Conservation (phyloP, 2,113 vertebrate species). For the Nannobrachium achirus region DNA sequence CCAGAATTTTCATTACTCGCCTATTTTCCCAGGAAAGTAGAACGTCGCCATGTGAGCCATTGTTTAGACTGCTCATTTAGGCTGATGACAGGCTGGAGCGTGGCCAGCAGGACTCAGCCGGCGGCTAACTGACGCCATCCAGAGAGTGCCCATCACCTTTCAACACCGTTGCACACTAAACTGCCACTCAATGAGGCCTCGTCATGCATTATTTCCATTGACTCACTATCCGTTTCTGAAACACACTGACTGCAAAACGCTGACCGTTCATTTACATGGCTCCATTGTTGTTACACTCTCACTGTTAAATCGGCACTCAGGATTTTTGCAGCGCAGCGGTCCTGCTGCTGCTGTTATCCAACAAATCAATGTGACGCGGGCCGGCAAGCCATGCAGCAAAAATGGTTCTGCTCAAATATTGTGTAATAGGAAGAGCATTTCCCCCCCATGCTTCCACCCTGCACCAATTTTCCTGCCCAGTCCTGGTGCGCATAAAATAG, state of each 20-base stretch:
- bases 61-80: neutral
- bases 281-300: too few species aligned
- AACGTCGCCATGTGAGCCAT: slow-evolving; percentile 18
- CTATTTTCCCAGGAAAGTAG: slow-evolving; percentile 31
- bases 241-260: too few species aligned
- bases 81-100: neutral
- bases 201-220: slow-evolving; percentile 22
- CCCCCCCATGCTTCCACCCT: slow-evolving; percentile 22
- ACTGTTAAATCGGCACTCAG: too few species aligned
- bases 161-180: slow-evolving; percentile 7
- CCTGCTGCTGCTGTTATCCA: neutral
- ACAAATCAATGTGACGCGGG: slow-evolving; percentile 37
- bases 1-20: slow-evolving; percentile 36
- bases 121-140: neutral
- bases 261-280: too few species aligned
- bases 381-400: slow-evolving; percentile 10
- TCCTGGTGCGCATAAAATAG: slow-evolving; percentile 47
- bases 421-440: slow-evolving; percentile 16
- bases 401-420: slow-evolving; percentile 3
- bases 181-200: neutral
- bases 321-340: too few species aligned
- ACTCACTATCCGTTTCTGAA: slow-evolving; percentile 13
- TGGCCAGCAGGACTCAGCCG: neutral
- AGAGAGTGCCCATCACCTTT: neutral
- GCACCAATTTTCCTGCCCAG: slow-evolving; percentile 28